A percentile compares a stretch with the other conserved stretches of the same genome.
These are phyloP conservation scores for Lysandra bellargus DNA, from an alignment of 2,888 invertebrate genomes.

Conservation along the genomic window DNA sequence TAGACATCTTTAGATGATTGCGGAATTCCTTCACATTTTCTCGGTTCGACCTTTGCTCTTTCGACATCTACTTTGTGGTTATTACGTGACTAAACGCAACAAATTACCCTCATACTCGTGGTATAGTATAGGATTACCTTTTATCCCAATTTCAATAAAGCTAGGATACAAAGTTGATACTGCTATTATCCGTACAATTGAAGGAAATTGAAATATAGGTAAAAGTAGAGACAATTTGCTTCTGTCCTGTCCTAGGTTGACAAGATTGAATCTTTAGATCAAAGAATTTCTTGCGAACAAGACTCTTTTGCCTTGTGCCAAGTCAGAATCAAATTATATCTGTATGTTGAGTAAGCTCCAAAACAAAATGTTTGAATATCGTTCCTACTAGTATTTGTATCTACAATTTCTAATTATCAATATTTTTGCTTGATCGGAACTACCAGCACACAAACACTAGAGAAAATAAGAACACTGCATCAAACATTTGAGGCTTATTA, in stretches of 20 bases:
- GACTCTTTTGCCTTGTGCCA: background rate
- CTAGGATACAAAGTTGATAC: background rate
- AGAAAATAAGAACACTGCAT: background rate
- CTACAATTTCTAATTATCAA: too few relatives aligned
- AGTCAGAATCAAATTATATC: background rate
- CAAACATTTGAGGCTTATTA: background rate
- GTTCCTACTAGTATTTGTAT: background rate
- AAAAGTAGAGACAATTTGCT: background rate
- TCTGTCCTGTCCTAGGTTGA: background rate
- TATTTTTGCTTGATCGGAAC: background rate
- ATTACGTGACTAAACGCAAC: slow-evolving; percentile 15
- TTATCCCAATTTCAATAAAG: background rate
- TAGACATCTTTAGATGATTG: background rate
- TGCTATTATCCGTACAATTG: background rate
- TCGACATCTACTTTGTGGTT: slow-evolving; percentile 16
- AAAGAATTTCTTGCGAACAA: background rate
- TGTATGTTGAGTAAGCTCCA: background rate
- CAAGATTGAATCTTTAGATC: too few relatives aligned
- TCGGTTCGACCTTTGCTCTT: background rate
- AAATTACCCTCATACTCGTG: background rate
- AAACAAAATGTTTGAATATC: background rate
- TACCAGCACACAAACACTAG: background rate
- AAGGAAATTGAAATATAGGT: background rate
- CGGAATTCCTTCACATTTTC: slow-evolving; percentile 3
- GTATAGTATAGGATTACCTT: background rate